phyloP scores from a whole-genome alignment of 2,797 vertebrate genomes.

The Meda fulgida region DNA sequence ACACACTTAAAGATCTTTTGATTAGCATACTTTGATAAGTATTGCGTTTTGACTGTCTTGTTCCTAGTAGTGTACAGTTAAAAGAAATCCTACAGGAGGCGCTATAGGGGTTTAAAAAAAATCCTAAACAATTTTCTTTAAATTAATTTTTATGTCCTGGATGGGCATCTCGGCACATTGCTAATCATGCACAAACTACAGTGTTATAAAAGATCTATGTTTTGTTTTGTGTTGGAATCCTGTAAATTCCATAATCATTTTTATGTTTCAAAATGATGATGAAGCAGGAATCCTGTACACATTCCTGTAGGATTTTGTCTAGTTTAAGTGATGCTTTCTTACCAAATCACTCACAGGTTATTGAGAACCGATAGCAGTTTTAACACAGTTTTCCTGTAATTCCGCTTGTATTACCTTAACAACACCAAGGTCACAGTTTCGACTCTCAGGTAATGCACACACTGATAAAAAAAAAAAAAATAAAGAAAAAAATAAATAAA shows the following conservation, averaged over 20 bases:
- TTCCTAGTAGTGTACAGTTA: background rate
- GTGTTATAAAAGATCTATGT: background rate
- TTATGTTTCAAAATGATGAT: background rate
- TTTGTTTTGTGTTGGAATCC: background rate
- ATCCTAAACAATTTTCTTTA: background rate
- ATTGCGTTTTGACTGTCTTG: background rate
- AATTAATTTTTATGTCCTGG: background rate
- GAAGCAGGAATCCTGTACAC: background rate
- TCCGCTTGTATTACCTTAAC: background rate
- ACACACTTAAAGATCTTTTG: background rate
- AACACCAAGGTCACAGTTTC: background rate
- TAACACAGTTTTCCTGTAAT: background rate
- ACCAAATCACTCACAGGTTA: slow-evolving; percentile 9
- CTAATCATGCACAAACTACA: background rate
- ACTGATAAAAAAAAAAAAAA: background rate
- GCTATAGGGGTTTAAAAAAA: background rate
- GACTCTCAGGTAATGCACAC: background rate
- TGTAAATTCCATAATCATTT: background rate
- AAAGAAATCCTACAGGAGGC: background rate
- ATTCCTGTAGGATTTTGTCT: background rate
- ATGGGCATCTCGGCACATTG: background rate
- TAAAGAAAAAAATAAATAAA: no score
- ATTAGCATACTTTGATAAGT: background rate
- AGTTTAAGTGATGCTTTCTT: background rate
- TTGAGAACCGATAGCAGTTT: background rate